phyloP scores from a whole-genome alignment of 2,797 vertebrate species.

The Xerus rutilus region DNA sequence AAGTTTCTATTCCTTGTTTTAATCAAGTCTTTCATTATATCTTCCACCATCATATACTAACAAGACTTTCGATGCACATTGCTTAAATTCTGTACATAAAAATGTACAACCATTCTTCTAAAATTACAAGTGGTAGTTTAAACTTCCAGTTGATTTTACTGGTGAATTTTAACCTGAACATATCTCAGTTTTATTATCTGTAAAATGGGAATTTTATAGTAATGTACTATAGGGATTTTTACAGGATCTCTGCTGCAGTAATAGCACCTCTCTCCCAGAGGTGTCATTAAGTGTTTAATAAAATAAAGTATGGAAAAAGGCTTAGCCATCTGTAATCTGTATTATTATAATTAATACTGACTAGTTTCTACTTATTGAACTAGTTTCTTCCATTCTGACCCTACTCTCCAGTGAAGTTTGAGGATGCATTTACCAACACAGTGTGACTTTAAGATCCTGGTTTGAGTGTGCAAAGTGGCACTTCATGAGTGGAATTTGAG shows the following conservation, averaged over 20 bases:
- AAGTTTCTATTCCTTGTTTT: not conserved
- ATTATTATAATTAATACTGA: not conserved
- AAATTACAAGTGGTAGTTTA: not conserved
- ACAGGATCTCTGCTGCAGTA: not conserved
- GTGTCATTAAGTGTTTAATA: not conserved
- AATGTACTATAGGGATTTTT: not conserved
- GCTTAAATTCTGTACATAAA: not conserved
- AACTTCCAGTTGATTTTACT: not conserved
- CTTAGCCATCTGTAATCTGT: not conserved
- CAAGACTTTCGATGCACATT: not conserved
- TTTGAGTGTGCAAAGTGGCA: not conserved
- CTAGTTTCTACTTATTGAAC: not conserved
- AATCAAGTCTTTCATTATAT: not conserved
- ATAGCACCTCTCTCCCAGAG: not conserved
- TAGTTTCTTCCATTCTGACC: not conserved
- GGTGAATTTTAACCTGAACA: not conserved
- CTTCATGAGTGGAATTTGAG: not conserved
- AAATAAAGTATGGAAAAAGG: not conserved
- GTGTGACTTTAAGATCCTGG: not conserved
- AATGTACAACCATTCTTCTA: not conserved
- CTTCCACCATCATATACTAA: not conserved
- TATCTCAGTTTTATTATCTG: not conserved
- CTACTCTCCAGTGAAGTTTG: not conserved
- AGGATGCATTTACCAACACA: not conserved
- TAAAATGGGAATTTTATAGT: not conserved